Evolutionary conservation across 2,888 invertebrate species (phyloP).

Genomic region (Eilema sororculum): DNA sequence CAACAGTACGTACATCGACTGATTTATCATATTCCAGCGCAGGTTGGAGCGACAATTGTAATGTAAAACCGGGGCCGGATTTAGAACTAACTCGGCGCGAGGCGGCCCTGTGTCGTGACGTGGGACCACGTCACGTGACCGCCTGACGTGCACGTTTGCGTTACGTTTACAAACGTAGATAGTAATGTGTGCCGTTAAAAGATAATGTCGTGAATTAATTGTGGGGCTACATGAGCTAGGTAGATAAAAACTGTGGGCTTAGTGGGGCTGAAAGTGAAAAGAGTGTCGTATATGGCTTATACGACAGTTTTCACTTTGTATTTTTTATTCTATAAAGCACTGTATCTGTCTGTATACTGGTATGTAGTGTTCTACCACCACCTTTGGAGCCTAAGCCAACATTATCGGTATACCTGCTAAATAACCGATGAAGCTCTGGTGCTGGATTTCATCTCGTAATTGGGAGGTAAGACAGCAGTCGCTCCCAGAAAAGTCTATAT

Average conservation of each 20-base stretch:
- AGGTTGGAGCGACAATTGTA: constrained; percentile 76
- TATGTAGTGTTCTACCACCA: too few species aligned
- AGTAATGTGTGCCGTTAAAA: constrained; percentile 35
- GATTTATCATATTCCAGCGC: constrained; percentile 78
- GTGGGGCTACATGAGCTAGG: constrained; percentile 12
- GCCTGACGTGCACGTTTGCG: constrained; percentile 34
- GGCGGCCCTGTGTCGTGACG: constrained; percentile 24
- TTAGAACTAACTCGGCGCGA: constrained; percentile 48
- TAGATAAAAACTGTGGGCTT: constrained; percentile 18
- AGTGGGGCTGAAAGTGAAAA: constrained; percentile 14
- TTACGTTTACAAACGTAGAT: constrained; percentile 35
- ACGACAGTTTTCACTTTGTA: too few species aligned
- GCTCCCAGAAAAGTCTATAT: too few species aligned
- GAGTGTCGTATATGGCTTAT: too few species aligned
- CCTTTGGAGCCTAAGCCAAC: too few species aligned
- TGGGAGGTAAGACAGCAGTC: too few species aligned
- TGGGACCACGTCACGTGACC: constrained; percentile 36
- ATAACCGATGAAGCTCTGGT: too few species aligned
- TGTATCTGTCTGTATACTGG: too few species aligned
- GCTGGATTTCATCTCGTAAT: too few species aligned
- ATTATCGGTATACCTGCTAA: too few species aligned
- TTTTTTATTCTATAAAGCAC: too few species aligned
- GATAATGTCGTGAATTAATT: constrained; percentile 37
- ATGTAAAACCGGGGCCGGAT: constrained; percentile 71
- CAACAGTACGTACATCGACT: constrained; percentile 63